Conservation (phyloP, 2,113 vertebrate genomes). For the Oncorhynchus kisutch region DNA sequence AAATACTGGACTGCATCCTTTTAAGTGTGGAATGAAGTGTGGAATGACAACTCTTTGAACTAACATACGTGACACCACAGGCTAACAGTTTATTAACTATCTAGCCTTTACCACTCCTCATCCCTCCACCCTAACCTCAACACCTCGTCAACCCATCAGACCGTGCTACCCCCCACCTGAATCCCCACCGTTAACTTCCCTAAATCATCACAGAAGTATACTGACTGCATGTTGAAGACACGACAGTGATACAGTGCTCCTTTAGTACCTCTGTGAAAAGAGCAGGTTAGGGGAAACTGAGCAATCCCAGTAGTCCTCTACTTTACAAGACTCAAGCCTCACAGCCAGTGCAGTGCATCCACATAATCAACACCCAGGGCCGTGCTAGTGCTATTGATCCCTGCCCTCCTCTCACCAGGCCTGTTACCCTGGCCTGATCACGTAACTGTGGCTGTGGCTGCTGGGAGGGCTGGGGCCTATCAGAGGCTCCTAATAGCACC, state of each 20-base stretch:
- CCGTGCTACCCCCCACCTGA: no score
- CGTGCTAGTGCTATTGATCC: slow-evolving; percentile 38
- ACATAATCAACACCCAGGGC: slow-evolving; percentile 22
- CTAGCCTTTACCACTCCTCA: no score
- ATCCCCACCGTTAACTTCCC: no score
- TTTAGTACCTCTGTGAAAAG: neutral
- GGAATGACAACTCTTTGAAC: no score
- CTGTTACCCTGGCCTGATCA: slow-evolving; percentile 26
- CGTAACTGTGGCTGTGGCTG: neutral
- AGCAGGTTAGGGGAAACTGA: slow-evolving; percentile 3
- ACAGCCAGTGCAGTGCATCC: slow-evolving; percentile 4
- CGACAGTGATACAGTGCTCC: neutral
- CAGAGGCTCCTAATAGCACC: slow-evolving; percentile 10
- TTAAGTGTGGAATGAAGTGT: no score
- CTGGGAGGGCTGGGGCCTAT: slow-evolving; percentile 1
- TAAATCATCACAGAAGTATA: no score
- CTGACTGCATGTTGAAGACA: neutral
- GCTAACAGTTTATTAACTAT: no score
- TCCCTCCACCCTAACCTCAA: no score
- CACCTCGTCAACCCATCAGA: no score
- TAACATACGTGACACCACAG: no score
- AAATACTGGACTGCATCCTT: no score
- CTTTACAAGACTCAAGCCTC: neutral
- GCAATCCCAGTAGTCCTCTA: slow-evolving; percentile 8
- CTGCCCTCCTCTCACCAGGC: slow-evolving; percentile 17